Percentiles rank a stretch among this genome's conserved stretches.
Conservation (phyloP, 2,113 vertebrate species). For the Eretmochelys imbricata region DNA sequence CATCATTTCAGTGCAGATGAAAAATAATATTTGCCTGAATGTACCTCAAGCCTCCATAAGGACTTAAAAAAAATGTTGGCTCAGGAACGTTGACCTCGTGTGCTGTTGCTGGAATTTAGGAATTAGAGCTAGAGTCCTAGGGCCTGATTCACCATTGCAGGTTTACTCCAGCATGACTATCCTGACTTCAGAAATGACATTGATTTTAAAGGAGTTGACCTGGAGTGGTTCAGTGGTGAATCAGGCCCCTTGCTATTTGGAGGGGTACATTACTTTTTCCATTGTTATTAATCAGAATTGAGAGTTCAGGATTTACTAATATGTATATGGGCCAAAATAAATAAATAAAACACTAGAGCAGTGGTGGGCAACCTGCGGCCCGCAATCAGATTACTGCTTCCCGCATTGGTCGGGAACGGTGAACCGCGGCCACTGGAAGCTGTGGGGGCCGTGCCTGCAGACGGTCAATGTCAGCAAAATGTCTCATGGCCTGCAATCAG, state of each 20-base stretch:
- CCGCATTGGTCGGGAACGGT: too few relatives aligned
- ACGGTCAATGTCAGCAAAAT: too few relatives aligned
- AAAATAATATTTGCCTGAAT: slow-evolving; percentile 29
- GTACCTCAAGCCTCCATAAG: slow-evolving; percentile 42
- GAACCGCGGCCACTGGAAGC: too few relatives aligned
- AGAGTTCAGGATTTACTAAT: neutral
- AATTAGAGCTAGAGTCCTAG: neutral
- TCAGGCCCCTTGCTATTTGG: neutral
- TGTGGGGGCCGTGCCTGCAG: too few relatives aligned
- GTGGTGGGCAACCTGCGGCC: too few relatives aligned
- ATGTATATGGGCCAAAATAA: neutral
- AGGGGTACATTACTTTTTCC: neutral
- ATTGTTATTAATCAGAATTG: slow-evolving; percentile 10
- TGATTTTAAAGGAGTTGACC: neutral
- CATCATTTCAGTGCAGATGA: slow-evolving; percentile 16
- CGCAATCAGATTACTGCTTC: too few relatives aligned
- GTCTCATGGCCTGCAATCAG: too few relatives aligned
- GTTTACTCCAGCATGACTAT: neutral
- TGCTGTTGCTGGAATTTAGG: slow-evolving; percentile 10
- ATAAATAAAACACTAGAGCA: neutral
- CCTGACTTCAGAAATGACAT: neutral
- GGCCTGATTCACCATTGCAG: neutral
- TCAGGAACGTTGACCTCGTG: neutral
- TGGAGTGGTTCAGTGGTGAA: neutral
- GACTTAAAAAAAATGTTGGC: neutral